Base-by-base conservation (phyloP, 23 tunicate genomes). In the Trididemnum miniatum region DNA sequence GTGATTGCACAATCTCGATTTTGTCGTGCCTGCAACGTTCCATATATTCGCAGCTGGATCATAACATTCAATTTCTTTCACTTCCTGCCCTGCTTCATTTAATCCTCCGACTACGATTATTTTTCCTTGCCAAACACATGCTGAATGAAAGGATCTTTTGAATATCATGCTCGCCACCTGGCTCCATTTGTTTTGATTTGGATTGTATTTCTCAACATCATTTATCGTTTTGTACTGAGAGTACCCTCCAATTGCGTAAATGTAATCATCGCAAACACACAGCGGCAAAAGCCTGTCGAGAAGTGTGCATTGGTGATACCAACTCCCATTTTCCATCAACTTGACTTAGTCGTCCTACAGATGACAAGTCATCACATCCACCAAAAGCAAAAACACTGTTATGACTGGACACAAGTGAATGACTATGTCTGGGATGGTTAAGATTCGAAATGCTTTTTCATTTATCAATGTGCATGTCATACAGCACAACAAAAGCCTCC, bases 61-160 rank as follows among this genome's bases (percentile, higher is more conserved):
- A 15, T 44, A 44, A 15, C 54, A 44, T 44, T 44, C 54, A 44
- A 44, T 7, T 44, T 9, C 12, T 44, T 44, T 44, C 15, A 44
- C 54, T 7, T 7, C 9, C 9, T 44, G 9, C 15, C 54, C 54
- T 44, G 15, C 12, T 15, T 44, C 15, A 15, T 44, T 44, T 44
- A 7, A 3, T 62, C 67, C 67, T 71, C 76, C 76, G 30, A 31
- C 44, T 33, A 71, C 39, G 44, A 25, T 25, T 27, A 71, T 71
- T 24, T 71, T 71, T 44, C 76, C 76, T 12, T 71, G 39, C 76
- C 26, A 12, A 5, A 71, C 76, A 31, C 76, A 71, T 3, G 76
- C 76, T 7, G 44, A 27, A 30, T 34, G 44, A 5, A 49, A 49
- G 30, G n/a, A 71, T 71, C 76, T 71, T 71, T 71, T 44, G n/a